phyloP scores from a whole-genome alignment of 2,888 invertebrate genomes.

The Melipona bicolor region DNA sequence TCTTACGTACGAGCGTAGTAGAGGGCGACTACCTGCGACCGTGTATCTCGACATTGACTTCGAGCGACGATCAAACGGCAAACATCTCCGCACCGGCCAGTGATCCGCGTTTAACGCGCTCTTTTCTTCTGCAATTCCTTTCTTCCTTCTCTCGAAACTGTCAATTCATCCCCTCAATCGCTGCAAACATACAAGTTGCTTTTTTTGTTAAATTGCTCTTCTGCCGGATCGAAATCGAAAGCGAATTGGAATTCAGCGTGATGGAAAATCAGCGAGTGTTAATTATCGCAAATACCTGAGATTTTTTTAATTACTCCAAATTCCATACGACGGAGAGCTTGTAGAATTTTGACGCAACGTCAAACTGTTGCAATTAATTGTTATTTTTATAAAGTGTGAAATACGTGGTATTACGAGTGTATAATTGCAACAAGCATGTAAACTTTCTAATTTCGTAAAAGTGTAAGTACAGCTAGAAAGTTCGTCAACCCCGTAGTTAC shows the following conservation, averaged over 20 bases:
- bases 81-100: conserved; percentile 30
- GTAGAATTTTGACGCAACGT: too few species aligned
- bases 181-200: neutral
- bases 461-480: neutral
- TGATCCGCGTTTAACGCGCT: conserved; percentile 5
- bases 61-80: conserved; percentile 32
- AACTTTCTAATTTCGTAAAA: conserved; percentile 20
- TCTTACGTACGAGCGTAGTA: conserved; percentile 45
- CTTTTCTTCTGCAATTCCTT: neutral
- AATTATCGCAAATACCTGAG: neutral
- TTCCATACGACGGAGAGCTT: too few species aligned
- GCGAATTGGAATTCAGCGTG: neutral
- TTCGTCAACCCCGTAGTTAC: neutral
- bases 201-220: neutral
- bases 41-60: conserved; percentile 60
- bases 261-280: neutral
- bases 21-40: conserved; percentile 67
- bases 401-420: neutral
- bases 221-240: neutral
- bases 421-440: neutral
- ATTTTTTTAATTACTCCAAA: neutral
- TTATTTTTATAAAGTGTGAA: neutral
- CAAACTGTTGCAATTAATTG: neutral
- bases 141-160: neutral
- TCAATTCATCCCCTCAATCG: neutral